These are phyloP conservation scores for Argynnis bischoffii DNA, from an alignment of 2,888 invertebrate species.

Conservation along the genomic window DNA sequence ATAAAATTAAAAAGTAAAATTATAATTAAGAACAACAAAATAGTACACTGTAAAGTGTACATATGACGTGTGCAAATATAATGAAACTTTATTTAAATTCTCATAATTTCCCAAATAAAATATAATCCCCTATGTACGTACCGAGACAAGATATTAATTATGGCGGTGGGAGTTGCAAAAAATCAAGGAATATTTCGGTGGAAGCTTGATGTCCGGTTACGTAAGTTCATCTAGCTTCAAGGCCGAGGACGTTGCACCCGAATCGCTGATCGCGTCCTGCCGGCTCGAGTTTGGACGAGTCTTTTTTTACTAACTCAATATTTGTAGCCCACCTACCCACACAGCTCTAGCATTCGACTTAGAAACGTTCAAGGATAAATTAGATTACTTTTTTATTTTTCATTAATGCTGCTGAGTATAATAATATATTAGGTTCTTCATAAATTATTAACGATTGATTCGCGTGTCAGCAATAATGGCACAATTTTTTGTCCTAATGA, in stretches of 20 bases:
- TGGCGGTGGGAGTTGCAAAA: slow-evolving; percentile 72
- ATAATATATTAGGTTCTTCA: background rate
- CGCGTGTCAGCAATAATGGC: too few species aligned
- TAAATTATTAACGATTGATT: background rate
- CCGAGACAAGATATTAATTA: slow-evolving; percentile 43
- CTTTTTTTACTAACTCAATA: slow-evolving; percentile 53
- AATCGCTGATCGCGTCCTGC: slow-evolving; percentile 78
- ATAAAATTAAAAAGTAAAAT: too few species aligned
- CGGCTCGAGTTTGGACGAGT: slow-evolving; percentile 71
- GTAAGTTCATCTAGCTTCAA: slow-evolving; percentile 81
- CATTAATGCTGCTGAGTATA: background rate
- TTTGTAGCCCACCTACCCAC: slow-evolving; percentile 38
- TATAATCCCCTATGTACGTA: slow-evolving; percentile 30
- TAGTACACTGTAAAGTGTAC: too few species aligned
- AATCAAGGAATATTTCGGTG: slow-evolving; percentile 73
- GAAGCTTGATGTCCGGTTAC: slow-evolving; percentile 74
- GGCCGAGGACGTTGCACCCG: slow-evolving; percentile 82
- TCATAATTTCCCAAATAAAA: slow-evolving; percentile 14
- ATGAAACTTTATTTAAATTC: too few species aligned
- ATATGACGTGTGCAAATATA: too few species aligned
- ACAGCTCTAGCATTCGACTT: slow-evolving; percentile 15
- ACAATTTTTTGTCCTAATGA: too few species aligned
- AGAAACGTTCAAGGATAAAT: slow-evolving; percentile 13
- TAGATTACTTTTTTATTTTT: background rate
- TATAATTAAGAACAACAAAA: too few species aligned